Base-by-base conservation (phyloP, 2,113 vertebrate genomes). In the Clarias macrocephalus region DNA sequence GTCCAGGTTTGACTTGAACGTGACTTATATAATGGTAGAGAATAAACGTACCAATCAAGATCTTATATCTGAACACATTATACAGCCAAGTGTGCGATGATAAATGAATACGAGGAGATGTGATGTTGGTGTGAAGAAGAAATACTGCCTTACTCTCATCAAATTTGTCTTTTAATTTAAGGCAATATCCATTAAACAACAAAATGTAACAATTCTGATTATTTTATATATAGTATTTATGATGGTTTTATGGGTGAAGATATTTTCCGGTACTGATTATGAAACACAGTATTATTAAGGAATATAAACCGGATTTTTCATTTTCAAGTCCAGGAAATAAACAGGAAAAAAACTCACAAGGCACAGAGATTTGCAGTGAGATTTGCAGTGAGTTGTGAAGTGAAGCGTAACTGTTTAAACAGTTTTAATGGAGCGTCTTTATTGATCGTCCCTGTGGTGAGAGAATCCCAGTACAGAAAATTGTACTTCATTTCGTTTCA, bases 401-500 rank as follows among this genome's bases (percentile, higher is more conserved):
- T 28, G 65, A 30, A 73, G 72, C 33, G 48, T 48, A 48, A 48
- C 48, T 48, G 48, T 48, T 48, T 48, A 8, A 48, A 48, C 48
- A 48, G 54, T 4, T 28, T 11, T 19, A 8, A 60, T 16, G 18
- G 18, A 30, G 56, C 11, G 21, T n/a, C 23, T 23, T 56, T 52
- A 54, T 52, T 13, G 25, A 87, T 33, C 56, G 70, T 18, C 54
- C 11, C 75, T 4, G n/a, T 81, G 56, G 66, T 28, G n/a, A 48
- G 48, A 48, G 48, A 48, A 73, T 42, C 63, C 52, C 54, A 63
- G 73, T 68, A 88, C 80, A 84, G 48, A 84, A 37, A 86, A 84
- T 82, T 52, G 52, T 52, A 81, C 60, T 86, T 3, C 60, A 33
- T 33, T 19, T 30, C 60, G 54, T 25, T 5, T 25, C 13, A 11